Percentiles rank a stretch among this genome's conserved stretches.
Conservation (phyloP, 2,888 invertebrate species). For the Eristalis intricaria region DNA sequence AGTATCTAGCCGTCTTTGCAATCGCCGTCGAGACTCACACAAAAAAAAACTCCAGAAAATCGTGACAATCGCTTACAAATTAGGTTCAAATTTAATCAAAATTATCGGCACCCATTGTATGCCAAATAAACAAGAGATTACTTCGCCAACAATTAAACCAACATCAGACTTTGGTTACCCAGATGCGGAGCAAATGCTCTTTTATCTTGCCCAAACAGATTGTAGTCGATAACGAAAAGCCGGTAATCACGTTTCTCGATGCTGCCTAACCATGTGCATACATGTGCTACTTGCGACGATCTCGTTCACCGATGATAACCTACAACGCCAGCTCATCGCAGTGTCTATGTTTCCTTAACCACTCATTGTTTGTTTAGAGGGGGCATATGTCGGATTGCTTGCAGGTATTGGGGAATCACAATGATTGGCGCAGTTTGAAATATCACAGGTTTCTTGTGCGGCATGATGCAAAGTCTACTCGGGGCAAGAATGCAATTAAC, state of each 20-base stretch:
- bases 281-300: neutral
- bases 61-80: neutral
- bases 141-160: neutral
- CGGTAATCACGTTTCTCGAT: neutral
- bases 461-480: too few species aligned
- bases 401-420: neutral
- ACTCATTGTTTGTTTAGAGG: neutral
- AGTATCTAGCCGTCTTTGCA: too few species aligned
- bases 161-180: neutral
- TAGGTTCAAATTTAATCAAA: neutral
- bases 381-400: neutral
- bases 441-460: too few species aligned
- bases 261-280: neutral
- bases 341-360: neutral
- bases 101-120: neutral
- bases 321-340: neutral
- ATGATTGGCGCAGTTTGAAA: neutral
- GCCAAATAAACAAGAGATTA: neutral
- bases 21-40: too few species aligned
- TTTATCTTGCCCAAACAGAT: neutral
- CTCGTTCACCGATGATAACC: neutral
- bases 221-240: neutral
- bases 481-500: too few species aligned
- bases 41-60: neutral
- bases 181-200: neutral